Base-by-base conservation (phyloP, 2,888 invertebrate genomes). In the Selenia dentaria region DNA sequence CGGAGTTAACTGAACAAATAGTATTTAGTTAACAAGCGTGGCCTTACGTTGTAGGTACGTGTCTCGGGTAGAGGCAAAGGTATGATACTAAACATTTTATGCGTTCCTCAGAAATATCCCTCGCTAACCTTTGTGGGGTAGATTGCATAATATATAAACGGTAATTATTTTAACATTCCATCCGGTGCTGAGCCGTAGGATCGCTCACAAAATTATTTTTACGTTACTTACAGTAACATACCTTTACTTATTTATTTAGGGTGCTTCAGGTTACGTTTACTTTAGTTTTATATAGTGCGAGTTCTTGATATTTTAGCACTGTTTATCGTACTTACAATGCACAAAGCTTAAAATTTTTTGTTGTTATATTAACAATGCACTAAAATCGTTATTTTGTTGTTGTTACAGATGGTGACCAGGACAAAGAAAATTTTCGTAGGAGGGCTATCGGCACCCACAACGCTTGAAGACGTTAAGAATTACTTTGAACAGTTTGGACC, bases 351-450 rank as follows among this genome's bases (percentile, higher is more conserved):
- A n/a, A n/a, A n/a, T n/a, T n/a, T n/a, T n/a, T n/a, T n/a, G n/a
- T n/a, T n/a, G n/a, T n/a, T n/a, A n/a, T n/a, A n/a, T n/a, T n/a
- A n/a, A n/a, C n/a, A n/a, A n/a, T n/a, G n/a, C n/a, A n/a, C n/a
- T n/a, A n/a, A n/a, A n/a, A n/a, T n/a, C n/a, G n/a, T 16, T 2
- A 16, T 16, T 25, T 22, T 6, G 9, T 9, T 22, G 0, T 80
- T 77, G 60, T 94, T 94, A 2, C 95, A 99, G 99, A 98, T 99
- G 98, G 98, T 99, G 91, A 99, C 99, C 93, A 96, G 98, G 94
- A 99, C 99, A 93, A 99, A 99, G 96, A 99, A 99, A 94, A 99
- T 99, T 93, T 99, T 99, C 93, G 99, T 99, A 84, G 99, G 99
- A 76, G 99, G 99, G 83, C 94, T 99, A 78, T 99, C 99, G 79